These are phyloP conservation scores for Brachionus rubens DNA, from an alignment of 1,140 invertebrate species.

Conservation along the genomic window DNA sequence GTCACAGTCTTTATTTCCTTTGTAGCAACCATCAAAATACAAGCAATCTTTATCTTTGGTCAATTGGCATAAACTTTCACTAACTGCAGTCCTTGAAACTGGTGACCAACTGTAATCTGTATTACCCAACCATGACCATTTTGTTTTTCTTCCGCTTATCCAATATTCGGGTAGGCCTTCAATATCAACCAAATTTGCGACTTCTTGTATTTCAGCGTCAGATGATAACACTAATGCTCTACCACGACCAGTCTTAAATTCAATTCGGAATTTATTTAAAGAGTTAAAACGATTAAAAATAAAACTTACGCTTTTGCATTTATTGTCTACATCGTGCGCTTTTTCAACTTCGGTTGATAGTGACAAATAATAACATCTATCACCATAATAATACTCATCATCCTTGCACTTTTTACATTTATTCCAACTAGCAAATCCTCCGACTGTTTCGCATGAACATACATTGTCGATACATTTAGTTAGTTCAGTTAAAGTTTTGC, in stretches of 20 bases:
- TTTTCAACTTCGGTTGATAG: neutral
- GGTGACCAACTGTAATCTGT: neutral
- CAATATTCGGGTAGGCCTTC: neutral
- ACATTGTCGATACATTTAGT: neutral
- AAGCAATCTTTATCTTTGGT: neutral
- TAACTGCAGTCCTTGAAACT: neutral
- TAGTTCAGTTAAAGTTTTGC: neutral
- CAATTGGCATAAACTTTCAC: neutral
- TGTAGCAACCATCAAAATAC: neutral
- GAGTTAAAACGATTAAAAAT: neutral
- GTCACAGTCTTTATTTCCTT: neutral
- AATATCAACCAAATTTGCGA: no score
- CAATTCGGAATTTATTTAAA: no score
- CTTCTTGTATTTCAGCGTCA: neutral
- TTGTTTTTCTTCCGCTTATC: neutral
- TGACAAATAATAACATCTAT: conserved; percentile 21
- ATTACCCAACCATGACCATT: neutral
- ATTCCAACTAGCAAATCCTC: conserved; percentile 4
- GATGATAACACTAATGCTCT: neutral
- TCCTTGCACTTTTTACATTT: neutral
- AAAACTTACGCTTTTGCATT: neutral
- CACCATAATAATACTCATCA: neutral
- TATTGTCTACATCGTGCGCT: neutral
- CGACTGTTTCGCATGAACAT: neutral
- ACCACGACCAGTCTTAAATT: no score